These are phyloP conservation scores for Pseudoatta argentina DNA, from an alignment of 1,140 invertebrate genomes.

Conservation along the genomic window DNA sequence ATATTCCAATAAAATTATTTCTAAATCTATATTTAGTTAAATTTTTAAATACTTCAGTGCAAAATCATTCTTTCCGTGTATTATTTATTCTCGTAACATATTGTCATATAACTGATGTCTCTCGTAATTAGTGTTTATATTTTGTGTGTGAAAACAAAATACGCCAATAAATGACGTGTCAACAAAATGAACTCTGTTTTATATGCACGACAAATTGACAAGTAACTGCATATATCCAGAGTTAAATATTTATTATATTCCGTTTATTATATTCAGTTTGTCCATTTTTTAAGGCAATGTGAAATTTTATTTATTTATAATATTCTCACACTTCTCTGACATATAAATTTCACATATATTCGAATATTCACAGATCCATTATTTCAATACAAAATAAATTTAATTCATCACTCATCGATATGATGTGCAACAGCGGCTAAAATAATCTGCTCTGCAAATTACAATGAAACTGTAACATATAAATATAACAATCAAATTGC, in stretches of 20 bases:
- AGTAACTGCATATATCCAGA: not conserved
- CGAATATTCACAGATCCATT: not conserved
- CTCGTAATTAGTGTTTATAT: not conserved
- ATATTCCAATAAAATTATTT: too few relatives aligned
- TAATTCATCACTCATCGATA: slow-evolving; percentile 9
- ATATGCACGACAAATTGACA: not conserved
- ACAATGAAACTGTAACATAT: not conserved
- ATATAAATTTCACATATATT: not conserved
- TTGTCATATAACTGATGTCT: not conserved
- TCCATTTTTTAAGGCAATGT: not conserved
- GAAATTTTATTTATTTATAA: slow-evolving; percentile 2
- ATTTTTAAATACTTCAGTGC: too few relatives aligned
- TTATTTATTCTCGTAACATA: not conserved
- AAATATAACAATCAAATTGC: not conserved
- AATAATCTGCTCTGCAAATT: not conserved
- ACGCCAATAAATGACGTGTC: not conserved
- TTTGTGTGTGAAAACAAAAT: not conserved
- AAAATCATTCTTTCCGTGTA: not conserved
- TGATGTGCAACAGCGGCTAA: not conserved
- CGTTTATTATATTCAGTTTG: not conserved
- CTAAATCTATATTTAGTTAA: too few relatives aligned
- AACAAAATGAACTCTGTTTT: not conserved
- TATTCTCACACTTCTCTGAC: not conserved
- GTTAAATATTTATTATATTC: not conserved
- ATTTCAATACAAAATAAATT: not conserved